Evolutionary conservation across 2,797 vertebrate species (phyloP).

Genomic region (Clarias pachynema): DNA sequence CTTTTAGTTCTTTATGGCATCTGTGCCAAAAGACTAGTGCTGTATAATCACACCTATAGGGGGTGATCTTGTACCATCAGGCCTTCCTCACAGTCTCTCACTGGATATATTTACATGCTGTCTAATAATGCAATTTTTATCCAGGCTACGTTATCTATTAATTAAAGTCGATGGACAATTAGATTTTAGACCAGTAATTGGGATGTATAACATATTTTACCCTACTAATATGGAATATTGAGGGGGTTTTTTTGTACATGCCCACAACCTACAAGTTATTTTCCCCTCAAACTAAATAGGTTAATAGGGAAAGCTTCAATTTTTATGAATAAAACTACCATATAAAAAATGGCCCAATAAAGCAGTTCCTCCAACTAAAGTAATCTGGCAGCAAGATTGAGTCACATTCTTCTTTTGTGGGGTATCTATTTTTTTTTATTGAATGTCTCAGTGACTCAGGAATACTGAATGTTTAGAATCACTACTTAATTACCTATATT

Average conservation of each 20-base stretch:
- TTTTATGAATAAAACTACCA: not conserved
- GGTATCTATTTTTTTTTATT: not conserved
- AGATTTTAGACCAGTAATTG: not conserved
- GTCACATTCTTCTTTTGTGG: not conserved
- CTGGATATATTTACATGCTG: not conserved
- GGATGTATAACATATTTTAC: not conserved
- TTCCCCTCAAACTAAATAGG: not conserved
- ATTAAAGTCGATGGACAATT: not conserved
- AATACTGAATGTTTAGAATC: not conserved
- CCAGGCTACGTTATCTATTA: not conserved
- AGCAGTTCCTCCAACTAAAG: not conserved
- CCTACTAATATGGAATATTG: not conserved
- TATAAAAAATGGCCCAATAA: not conserved
- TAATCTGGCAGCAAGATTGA: not conserved
- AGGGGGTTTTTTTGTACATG: not conserved
- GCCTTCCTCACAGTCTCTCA: not conserved
- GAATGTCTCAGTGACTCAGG: not conserved
- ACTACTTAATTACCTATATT: not conserved
- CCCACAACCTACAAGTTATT: not conserved
- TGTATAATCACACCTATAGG: slow-evolving; percentile 36
- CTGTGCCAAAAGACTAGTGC: not conserved
- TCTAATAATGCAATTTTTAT: not conserved
- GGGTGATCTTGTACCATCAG: slow-evolving; percentile 35
- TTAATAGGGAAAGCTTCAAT: not conserved
- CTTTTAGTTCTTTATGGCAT: not conserved